Base-by-base conservation (phyloP, 2,797 vertebrate species). In the Coilia nasus region DNA sequence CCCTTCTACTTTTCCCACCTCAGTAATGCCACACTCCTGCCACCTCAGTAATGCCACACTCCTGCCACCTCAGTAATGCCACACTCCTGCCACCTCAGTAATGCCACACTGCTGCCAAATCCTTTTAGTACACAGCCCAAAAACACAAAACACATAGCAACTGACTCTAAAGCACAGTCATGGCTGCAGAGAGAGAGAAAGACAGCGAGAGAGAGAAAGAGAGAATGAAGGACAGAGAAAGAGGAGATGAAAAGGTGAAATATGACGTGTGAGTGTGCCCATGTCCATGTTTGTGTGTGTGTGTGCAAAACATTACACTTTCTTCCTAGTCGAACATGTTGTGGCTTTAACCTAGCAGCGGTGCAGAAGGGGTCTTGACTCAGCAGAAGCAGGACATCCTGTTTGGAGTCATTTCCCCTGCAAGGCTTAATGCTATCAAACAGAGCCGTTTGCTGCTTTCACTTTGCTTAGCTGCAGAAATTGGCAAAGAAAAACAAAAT, bases 111-210 rank as follows among this genome's bases (percentile, higher is more conserved):
- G 78, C 82, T 83, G 59, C 80, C 85, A 90, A 87, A 86, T 83
- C 71, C 84, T 83, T 87, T 87, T 83, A 89, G 87, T 88, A 84
- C 86, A 85, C 86, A n/a, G n/a, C n/a, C n/a, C n/a, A n/a, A n/a
- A n/a, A n/a, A n/a, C n/a, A 88, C 88, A 78, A 78, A 15, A 87
- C 41, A 54, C 80, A 81, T n/a, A 87, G 81, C 81, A 85, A 83
- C 88, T 86, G 85, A 89, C 86, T 82, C 81, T 50, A 81, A 85
- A 86, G 89, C 83, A 80, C 81, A 41, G 81, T 88, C 85, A 46
- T 50, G 83, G 25, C 86, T 89, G 60, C 81, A 21, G 35, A 44
- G 41, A 44, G 17, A 21, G 17, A 78, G 19, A 17, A 2, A 67
- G 62, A 41, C 2, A 54, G 50, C 3, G 50, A 54, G 50, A 54